phyloP scores from a whole-genome alignment of 2,113 vertebrate species.

The Malurus alboscapulatus region DNA sequence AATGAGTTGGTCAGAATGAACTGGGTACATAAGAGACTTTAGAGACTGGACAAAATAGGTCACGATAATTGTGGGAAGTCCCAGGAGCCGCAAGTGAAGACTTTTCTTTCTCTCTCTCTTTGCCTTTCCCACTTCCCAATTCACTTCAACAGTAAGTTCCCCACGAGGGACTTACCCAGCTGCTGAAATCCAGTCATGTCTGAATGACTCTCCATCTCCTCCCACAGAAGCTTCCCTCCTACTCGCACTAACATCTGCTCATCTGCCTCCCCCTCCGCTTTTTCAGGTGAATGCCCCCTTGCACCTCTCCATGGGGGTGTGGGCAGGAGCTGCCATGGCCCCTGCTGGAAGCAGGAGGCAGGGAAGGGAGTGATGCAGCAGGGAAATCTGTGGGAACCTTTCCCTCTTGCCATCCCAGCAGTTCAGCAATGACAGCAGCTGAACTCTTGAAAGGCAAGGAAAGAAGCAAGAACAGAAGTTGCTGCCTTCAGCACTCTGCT shows the following conservation, averaged over 20 bases:
- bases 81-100: neutral
- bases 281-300: fast-evolving
- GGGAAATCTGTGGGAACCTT: neutral
- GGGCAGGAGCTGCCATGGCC: neutral
- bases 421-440: neutral
- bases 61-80: neutral
- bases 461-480: neutral
- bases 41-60: neutral
- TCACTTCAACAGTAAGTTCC: neutral
- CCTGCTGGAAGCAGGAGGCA: neutral
- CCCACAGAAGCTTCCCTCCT: neutral
- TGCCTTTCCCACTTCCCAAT: neutral
- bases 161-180: neutral
- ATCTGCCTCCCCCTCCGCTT: neutral
- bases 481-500: neutral
- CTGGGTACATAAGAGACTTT: neutral
- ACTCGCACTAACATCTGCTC: neutral
- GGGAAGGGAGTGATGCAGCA: neutral
- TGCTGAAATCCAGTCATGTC: neutral
- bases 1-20: neutral
- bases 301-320: fast-evolving
- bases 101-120: neutral
- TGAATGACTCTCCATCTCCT: neutral
- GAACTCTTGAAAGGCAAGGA: neutral
- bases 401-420: neutral